Conservation (phyloP, 2,113 vertebrate species). For the Tupaia chinensis region DNA sequence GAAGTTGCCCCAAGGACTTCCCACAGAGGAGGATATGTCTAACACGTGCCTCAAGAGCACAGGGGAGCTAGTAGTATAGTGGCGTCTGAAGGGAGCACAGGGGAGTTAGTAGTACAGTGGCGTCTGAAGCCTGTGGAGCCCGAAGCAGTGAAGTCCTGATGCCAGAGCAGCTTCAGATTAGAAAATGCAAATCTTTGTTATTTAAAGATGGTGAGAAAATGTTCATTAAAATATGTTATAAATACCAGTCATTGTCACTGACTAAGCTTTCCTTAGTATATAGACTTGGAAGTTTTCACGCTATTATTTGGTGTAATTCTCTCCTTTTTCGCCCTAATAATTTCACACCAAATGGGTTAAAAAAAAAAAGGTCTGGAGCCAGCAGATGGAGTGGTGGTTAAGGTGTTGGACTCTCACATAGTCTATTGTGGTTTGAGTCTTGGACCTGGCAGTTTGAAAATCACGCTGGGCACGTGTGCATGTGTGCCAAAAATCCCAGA, state of each 20-base stretch:
- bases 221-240: constrained; percentile 58
- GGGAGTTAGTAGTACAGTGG: constrained; percentile 89
- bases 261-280: not conserved
- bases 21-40: constrained; percentile 92
- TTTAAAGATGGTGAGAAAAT: constrained; percentile 32
- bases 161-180: not conserved
- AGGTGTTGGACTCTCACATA: no score
- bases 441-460: no score
- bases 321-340: not conserved
- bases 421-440: no score
- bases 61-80: constrained; percentile 92
- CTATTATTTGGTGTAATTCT: not conserved
- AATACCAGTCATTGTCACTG: not conserved
- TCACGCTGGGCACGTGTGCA: no score
- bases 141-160: constrained; percentile 76
- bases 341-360: not conserved
- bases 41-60: constrained; percentile 89
- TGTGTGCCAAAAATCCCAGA: no score
- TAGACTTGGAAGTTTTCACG: not conserved
- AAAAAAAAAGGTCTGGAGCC: no score
- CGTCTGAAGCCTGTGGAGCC: constrained; percentile 86
- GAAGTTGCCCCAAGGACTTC: constrained; percentile 94
- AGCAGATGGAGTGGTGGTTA: no score
- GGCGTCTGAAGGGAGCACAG: constrained; percentile 85
- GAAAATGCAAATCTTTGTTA: not conserved